Conservation (phyloP, 2,797 vertebrate genomes). For the Synanceia verrucosa region DNA sequence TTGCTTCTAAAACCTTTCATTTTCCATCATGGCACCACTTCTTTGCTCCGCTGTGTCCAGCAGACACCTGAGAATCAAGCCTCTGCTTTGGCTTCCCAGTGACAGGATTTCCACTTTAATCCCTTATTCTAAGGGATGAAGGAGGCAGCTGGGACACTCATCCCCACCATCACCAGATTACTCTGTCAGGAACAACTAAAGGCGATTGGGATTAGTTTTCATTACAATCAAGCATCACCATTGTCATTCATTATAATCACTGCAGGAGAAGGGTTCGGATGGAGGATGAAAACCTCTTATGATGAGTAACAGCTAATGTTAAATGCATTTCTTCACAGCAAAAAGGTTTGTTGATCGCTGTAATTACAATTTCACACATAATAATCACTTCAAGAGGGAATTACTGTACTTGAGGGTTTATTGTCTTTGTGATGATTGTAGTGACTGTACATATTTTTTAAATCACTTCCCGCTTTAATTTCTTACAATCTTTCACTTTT, state of each 20-base stretch:
- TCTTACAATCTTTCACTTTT: no score
- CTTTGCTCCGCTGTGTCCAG: not conserved
- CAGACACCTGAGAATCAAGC: slow-evolving; percentile 16
- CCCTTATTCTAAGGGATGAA: slow-evolving; percentile 22
- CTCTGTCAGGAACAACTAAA: slow-evolving; percentile 29
- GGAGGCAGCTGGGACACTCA: slow-evolving; percentile 45
- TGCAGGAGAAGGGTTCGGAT: slow-evolving; percentile 3
- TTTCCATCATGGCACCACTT: not conserved
- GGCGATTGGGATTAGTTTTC: slow-evolving; percentile 50
- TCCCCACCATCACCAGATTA: slow-evolving; percentile 49
- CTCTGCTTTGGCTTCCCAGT: slow-evolving; percentile 1
- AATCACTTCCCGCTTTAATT: not conserved
- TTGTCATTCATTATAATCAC: slow-evolving; percentile 28
- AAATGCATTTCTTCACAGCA: not conserved
- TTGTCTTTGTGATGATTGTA: not conserved
- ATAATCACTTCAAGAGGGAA: not conserved
- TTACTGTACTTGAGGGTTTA: not conserved
- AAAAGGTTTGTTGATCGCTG: not conserved
- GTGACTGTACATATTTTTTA: not conserved
- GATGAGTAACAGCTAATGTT: not conserved
- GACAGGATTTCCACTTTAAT: slow-evolving; percentile 42
- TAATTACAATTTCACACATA: not conserved
- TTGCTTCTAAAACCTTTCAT: not conserved
- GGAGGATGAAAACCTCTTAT: not conserved
- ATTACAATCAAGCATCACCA: slow-evolving; percentile 35